Conservation (phyloP, 1,140 invertebrate species). For the Euglossa dilemma region DNA sequence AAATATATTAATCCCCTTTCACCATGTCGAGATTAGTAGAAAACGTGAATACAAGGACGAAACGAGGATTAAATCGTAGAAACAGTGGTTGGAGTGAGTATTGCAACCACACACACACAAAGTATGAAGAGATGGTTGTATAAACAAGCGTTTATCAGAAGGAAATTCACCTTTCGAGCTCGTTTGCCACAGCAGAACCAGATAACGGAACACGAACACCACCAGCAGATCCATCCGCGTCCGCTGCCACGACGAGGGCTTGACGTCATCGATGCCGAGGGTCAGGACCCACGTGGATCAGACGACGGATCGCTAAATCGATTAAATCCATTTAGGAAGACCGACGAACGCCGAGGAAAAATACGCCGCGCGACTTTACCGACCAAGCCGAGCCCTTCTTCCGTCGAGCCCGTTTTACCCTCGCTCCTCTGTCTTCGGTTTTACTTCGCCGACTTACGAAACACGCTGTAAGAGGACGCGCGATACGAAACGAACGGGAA, state of each 20-base stretch:
- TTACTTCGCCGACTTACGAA: too few species aligned
- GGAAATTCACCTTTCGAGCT: constrained; percentile 47
- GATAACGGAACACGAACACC: constrained; percentile 43
- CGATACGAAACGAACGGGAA: neutral
- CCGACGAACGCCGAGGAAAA: constrained; percentile 15
- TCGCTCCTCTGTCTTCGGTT: neutral
- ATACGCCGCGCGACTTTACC: constrained; percentile 3
- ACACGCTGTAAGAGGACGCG: neutral
- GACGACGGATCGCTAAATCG: constrained; percentile 40
- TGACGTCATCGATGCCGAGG: constrained; percentile 46
- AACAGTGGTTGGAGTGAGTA: neutral
- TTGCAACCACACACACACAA: neutral
- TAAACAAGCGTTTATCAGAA: constrained; percentile 16
- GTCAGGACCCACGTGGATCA: constrained; percentile 37
- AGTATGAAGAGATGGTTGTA: neutral
- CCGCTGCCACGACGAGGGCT: constrained; percentile 1
- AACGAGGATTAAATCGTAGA: too few species aligned
- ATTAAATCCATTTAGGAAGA: constrained; percentile 51
- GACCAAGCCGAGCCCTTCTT: neutral
- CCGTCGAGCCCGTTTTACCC: neutral
- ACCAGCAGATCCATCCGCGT: constrained; percentile 9
- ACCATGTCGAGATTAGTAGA: neutral
- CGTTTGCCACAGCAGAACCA: constrained; percentile 12
- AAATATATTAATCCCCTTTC: neutral
- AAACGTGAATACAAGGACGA: neutral